Conservation (phyloP, 2,797 vertebrate species). For the Acanthurus lineatus region DNA sequence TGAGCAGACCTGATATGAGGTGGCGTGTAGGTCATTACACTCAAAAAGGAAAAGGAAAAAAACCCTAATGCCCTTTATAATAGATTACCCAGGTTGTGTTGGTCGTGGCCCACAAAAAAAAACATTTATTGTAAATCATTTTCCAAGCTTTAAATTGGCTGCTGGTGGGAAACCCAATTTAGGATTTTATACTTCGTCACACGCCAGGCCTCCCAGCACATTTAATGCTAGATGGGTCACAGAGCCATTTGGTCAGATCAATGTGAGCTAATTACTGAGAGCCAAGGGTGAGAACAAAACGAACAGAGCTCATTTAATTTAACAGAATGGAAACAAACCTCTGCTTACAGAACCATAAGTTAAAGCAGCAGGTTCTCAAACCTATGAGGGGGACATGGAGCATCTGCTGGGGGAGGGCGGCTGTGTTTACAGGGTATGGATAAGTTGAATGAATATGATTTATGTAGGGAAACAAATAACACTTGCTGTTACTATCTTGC, state of each 20-base stretch:
- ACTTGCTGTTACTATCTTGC: too few relatives aligned
- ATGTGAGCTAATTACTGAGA: conserved; percentile 55
- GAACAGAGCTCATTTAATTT: conserved; percentile 38
- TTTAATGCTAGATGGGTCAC: conserved; percentile 55
- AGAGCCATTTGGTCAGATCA: conserved; percentile 68
- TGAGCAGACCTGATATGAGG: neutral
- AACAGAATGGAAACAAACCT: conserved; percentile 25
- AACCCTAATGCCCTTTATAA: neutral
- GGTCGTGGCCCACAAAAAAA: conserved; percentile 29
- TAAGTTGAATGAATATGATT: too few relatives aligned
- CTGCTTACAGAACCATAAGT: neutral
- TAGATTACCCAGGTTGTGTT: conserved; percentile 11
- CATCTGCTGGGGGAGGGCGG: too few relatives aligned
- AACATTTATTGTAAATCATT: conserved; percentile 55
- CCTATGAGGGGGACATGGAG: too few relatives aligned
- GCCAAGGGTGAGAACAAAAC: conserved; percentile 21
- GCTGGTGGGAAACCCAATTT: conserved; percentile 58
- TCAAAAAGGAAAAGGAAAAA: neutral
- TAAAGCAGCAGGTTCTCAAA: too few relatives aligned
- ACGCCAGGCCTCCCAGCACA: conserved; percentile 34
- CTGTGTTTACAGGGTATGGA: too few relatives aligned
- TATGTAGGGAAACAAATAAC: too few relatives aligned
- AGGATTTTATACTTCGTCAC: conserved; percentile 50
- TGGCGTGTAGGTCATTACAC: conserved; percentile 25
- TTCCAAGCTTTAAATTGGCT: conserved; percentile 57